A percentile compares a stretch with the other conserved stretches of the same genome.
Evolutionary conservation across 1,140 invertebrate species (phyloP).

Genomic region (Drosophila serrata): DNA sequence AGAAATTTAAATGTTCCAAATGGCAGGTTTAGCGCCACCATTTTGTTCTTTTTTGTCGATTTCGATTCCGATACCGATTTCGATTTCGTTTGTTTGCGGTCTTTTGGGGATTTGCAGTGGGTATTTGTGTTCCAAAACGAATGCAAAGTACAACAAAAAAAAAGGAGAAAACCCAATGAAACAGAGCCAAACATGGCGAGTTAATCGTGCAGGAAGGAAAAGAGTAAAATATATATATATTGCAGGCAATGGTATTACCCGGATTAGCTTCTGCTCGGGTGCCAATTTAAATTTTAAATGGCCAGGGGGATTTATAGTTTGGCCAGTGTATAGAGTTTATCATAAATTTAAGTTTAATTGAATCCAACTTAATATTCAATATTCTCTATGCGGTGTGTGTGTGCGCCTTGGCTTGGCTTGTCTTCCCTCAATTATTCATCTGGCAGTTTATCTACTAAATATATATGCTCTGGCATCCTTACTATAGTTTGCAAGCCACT

Average conservation of each 20-base stretch:
- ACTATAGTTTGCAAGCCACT: slow-evolving; percentile 19
- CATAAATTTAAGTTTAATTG: slow-evolving; percentile 39
- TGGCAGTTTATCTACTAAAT: slow-evolving; percentile 7
- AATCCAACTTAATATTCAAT: slow-evolving; percentile 24
- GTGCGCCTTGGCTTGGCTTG: background rate
- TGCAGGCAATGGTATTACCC: slow-evolving; percentile 21
- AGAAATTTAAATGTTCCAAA: slow-evolving; percentile 54
- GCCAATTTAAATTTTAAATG: slow-evolving; percentile 41
- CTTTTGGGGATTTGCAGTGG: slow-evolving; percentile 40
- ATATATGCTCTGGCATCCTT: background rate
- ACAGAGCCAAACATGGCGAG: slow-evolving; percentile 8
- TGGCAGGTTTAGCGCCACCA: slow-evolving; percentile 30
- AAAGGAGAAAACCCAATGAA: slow-evolving; percentile 1
- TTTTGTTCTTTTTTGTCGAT: slow-evolving; percentile 7
- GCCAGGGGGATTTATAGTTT: slow-evolving; percentile 16
- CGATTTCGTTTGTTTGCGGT: slow-evolving; percentile 46
- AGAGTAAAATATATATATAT: slow-evolving; percentile 6
- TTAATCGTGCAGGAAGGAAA: slow-evolving; percentile 13
- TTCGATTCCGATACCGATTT: slow-evolving; percentile 1
- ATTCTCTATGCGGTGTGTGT: slow-evolving; percentile 3
- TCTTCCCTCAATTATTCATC: slow-evolving; percentile 10
- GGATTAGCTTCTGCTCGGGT: slow-evolving; percentile 32
- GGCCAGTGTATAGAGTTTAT: background rate
- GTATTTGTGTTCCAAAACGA: slow-evolving; percentile 24
- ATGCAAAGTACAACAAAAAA: slow-evolving; percentile 7